Evolutionary conservation across 1,140 invertebrate genomes (phyloP), one percentile per base, ranked within the genome.

Genomic region (Drosophila paulistorum): DNA sequence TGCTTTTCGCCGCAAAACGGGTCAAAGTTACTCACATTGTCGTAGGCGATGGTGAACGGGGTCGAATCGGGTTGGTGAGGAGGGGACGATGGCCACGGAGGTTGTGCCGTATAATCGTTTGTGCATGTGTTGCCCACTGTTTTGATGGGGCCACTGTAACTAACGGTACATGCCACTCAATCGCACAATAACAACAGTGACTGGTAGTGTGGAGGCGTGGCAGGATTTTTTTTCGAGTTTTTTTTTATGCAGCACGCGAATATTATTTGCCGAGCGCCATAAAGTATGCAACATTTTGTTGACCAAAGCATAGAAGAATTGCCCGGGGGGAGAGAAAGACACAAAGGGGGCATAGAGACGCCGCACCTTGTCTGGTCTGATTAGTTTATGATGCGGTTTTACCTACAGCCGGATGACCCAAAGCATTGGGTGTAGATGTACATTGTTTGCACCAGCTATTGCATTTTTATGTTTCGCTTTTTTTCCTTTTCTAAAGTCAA

Each of bases 271-370:
- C 35, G 30, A 65, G 48, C 42, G 41, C 62, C 70, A 79, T 79
- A 74, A 74, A 79, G 75, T 74, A 79, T 79, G 77, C 77, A 78
- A 69, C 75, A 65, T 79, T 77, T 71, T 72, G 76, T 74, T 79
- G 76, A 74, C 76, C 76, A 65, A 54, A 57, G 51, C 61, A 23
- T 39, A 65, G 42, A 4, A n/a, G 41, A 65, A 58, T 41, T 41
- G 41, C 48, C 9, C 33, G 14, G 37, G 11, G 37, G 0, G 37
- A 4, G 37, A 13, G 3, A 2, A 1, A 39, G 11, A 13, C 3
- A 30, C 30, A 30, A 30, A 13, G 51, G n/a, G 6, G 3, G 37
- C 14, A 17, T 51, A n/a, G 10, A 33, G 48, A 20, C 2, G 35
- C 26, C 17, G 20, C 65, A 68, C 58, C 73, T 74, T 61, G 45